A percentile compares a stretch with the other conserved stretches of the same genome.
Evolutionary conservation across 2,113 vertebrate genomes (phyloP).

Genomic region (Platichthys stellatus): DNA sequence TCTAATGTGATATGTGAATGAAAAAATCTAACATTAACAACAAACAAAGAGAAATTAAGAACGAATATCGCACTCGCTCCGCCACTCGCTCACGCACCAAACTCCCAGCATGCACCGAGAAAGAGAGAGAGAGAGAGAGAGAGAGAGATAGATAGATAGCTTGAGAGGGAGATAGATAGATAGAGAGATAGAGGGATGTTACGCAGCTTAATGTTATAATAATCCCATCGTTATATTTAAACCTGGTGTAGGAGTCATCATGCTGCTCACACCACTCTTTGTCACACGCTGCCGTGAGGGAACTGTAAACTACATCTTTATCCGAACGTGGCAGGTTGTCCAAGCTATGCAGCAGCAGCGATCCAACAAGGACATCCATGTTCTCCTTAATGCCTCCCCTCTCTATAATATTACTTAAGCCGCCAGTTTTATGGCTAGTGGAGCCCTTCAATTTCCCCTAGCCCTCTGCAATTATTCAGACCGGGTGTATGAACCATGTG

Average conservation of each 20-base stretch:
- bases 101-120: too few relatives aligned
- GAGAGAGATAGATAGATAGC: neutral
- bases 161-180: neutral
- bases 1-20: too few relatives aligned
- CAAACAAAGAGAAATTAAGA: too few relatives aligned
- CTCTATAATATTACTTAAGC: slow-evolving; percentile 70
- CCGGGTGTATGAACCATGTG: slow-evolving; percentile 66
- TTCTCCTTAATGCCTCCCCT: slow-evolving; percentile 55
- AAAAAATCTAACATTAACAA: too few relatives aligned
- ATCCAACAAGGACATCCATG: slow-evolving; percentile 61
- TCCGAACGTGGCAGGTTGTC: slow-evolving; percentile 41
- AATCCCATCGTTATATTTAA: slow-evolving; percentile 47
- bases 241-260: slow-evolving; percentile 28
- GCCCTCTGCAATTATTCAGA: slow-evolving; percentile 74
- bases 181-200: neutral
- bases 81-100: too few relatives aligned
- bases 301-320: slow-evolving; percentile 56
- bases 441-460: slow-evolving; percentile 67
- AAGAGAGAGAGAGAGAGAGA: too few relatives aligned
- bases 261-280: slow-evolving; percentile 23
- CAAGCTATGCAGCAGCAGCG: slow-evolving; percentile 27
- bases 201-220: slow-evolving; percentile 9
- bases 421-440: slow-evolving; percentile 55
- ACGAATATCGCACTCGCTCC: too few relatives aligned
- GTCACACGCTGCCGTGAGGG: slow-evolving; percentile 43